phyloP scores from a whole-genome alignment of 2,797 vertebrate genomes.

The Myotis planiceps region DNA sequence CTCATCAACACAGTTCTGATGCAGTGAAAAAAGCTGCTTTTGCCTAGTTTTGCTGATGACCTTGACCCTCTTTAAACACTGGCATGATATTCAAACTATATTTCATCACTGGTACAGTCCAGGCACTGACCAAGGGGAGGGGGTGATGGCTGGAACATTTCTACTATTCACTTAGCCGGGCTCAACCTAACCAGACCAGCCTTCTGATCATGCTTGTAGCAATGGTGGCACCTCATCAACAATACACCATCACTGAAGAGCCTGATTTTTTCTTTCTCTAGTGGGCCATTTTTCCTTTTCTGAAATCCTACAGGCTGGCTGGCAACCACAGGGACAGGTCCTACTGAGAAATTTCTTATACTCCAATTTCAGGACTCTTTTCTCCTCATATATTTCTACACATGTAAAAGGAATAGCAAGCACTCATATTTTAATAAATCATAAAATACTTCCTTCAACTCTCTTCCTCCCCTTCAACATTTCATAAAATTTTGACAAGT shows the following conservation, averaged over 20 bases:
- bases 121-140: neutral
- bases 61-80: neutral
- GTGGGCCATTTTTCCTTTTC: neutral
- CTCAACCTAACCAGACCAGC: neutral
- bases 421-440: slow-evolving; percentile 4
- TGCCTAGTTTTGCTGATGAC: neutral
- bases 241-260: neutral
- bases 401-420: neutral
- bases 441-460: neutral
- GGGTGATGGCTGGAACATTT: neutral
- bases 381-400: neutral
- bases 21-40: neutral
- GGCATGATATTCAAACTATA: neutral
- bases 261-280: neutral
- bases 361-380: neutral
- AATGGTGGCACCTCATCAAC: neutral
- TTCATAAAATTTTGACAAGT: slow-evolving; percentile 9
- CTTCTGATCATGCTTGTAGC: neutral
- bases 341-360: neutral
- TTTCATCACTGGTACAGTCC: neutral
- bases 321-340: neutral
- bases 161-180: neutral
- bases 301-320: neutral
- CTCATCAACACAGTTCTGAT: neutral
- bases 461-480: neutral